Conservation (phyloP, 2,113 vertebrate species). For the Euleptes europaea region DNA sequence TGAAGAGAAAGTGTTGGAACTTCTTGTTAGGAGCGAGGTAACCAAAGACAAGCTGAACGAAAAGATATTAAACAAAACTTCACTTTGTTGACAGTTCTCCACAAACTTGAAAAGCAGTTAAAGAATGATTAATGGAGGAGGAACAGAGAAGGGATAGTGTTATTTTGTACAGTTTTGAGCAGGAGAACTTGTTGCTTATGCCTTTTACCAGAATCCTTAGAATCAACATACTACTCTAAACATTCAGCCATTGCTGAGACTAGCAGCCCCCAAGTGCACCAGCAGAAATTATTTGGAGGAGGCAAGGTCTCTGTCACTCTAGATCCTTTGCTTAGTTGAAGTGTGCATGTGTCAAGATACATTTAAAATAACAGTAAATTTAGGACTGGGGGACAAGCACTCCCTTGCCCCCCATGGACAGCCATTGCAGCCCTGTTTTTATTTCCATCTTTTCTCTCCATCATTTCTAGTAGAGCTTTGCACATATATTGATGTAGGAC, state of each 20-base stretch:
- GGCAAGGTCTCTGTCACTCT: too few species aligned
- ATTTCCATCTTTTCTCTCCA: background rate
- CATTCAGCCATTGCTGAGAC: background rate
- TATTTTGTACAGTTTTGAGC: background rate
- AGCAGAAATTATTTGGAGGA: too few species aligned
- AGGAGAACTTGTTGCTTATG: background rate
- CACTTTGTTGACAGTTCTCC: slow-evolving; percentile 25
- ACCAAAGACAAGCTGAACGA: slow-evolving; percentile 13
- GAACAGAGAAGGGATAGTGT: slow-evolving; percentile 9
- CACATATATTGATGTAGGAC: background rate
- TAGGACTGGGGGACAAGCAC: too few species aligned
- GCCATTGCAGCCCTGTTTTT: background rate
- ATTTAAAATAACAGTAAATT: too few species aligned
- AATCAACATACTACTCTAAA: background rate
- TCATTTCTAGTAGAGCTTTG: background rate
- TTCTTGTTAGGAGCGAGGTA: slow-evolving; percentile 28
- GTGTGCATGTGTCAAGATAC: too few species aligned
- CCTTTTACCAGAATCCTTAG: background rate
- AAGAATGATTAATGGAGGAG: background rate
- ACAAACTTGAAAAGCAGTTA: slow-evolving; percentile 11
- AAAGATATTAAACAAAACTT: slow-evolving; percentile 38
- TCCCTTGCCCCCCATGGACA: too few species aligned
- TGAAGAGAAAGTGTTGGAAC: slow-evolving; percentile 28
- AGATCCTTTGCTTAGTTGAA: too few species aligned
- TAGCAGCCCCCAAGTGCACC: background rate